Percentiles rank a stretch among this genome's conserved stretches.
Conservation (phyloP, 2,888 invertebrate genomes). For the Callinectes sapidus region DNA sequence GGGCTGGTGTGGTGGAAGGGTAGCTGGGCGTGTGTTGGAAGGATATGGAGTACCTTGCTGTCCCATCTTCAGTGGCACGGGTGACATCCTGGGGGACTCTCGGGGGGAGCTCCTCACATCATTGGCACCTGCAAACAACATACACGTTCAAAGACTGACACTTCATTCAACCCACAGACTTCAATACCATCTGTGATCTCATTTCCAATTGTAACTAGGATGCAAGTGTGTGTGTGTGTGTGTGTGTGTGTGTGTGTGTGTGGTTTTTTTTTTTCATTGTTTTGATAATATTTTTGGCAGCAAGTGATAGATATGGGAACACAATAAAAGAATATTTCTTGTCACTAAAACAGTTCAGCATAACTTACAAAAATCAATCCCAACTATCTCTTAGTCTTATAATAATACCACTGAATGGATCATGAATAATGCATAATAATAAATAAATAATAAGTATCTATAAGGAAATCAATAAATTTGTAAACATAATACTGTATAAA, state of each 20-base stretch:
- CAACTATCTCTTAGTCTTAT: no score
- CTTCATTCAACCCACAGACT: neutral
- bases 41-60: neutral
- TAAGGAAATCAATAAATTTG: no score
- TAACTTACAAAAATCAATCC: no score
- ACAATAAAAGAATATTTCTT: no score
- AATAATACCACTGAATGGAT: no score
- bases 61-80: constrained; percentile 27
- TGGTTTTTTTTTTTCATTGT: neutral
- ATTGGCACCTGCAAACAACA: constrained; percentile 46
- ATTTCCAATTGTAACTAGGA: neutral
- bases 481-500: no score
- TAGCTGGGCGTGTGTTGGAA: neutral
- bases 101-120: constrained; percentile 51
- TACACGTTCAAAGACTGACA: constrained; percentile 11
- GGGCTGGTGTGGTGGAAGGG: neutral
- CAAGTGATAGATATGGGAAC: no score
- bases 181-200: neutral
- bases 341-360: no score
- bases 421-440: no score
- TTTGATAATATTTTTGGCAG: no score
- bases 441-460: no score
- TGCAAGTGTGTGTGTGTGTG: neutral
- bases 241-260: neutral
- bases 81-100: constrained; percentile 56